phyloP scores from a whole-genome alignment of 2,113 vertebrate species.

The Promerops cafer region DNA sequence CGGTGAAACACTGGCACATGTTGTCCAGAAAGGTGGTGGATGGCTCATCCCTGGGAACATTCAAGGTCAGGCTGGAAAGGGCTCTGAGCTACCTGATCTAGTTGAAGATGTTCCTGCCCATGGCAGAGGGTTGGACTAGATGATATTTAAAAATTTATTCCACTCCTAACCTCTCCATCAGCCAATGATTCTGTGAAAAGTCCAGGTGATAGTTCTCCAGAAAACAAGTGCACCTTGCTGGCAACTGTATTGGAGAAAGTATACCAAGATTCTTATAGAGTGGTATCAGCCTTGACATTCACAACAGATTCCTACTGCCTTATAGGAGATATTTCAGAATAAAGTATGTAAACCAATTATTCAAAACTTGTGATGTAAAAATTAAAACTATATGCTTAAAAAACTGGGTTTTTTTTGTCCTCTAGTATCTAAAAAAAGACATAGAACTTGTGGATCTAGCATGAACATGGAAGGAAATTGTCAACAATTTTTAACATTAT shows the following conservation, averaged over 20 bases:
- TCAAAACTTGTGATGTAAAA: neutral
- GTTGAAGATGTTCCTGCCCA: neutral
- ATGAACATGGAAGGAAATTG: constrained; percentile 8
- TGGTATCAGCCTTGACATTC: neutral
- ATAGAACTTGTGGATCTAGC: neutral
- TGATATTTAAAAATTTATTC: neutral
- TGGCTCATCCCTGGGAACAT: neutral
- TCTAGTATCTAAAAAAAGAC: constrained; percentile 9
- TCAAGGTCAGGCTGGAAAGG: neutral
- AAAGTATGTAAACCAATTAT: neutral
- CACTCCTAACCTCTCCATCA: neutral
- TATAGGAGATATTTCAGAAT: neutral
- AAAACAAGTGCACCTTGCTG: neutral
- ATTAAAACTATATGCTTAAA: neutral
- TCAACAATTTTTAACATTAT: constrained; percentile 26
- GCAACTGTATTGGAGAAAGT: neutral
- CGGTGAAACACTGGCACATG: neutral
- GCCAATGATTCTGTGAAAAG: neutral
- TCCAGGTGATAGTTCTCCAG: neutral
- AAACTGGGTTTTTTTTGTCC: neutral
- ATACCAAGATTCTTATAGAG: neutral
- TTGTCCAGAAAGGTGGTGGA: neutral
- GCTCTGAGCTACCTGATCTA: neutral
- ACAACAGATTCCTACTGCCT: neutral
- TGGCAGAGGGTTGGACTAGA: neutral